Base-by-base conservation (phyloP, 2,888 invertebrate genomes). In the Xestia sexstrigata region DNA sequence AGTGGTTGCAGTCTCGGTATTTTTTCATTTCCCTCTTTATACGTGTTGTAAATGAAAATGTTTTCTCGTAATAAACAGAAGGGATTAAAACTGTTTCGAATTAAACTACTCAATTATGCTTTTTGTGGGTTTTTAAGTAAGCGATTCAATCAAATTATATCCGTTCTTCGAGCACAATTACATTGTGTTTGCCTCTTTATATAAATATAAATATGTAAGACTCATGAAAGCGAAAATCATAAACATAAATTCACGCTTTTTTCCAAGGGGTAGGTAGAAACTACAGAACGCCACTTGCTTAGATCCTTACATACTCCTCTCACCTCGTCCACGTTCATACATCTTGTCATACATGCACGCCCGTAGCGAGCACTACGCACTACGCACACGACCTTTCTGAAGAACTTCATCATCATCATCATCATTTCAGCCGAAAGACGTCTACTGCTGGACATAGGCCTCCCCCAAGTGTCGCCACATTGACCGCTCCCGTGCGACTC, bases 1-100 rank as follows among this genome's bases (percentile, higher is more conserved):
- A 81, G 13, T 66, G 47, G n/a, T 35, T 52, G 62, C 58, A 73
- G 47, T 5, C 62, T 52, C 26, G 42, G 35, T 30, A 62, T 62
- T 79, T 70, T 62, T 84, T 79, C 47, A 73, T 73, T 81, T 67
- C 15, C 52, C n/a, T 20, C 30, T 55, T 30, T 68, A 15, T 9
- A 13, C 49, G 8, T 35, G 39, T 45, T 35, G 26, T 13, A 39
- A 45, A 45, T 4, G 5, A 67, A 74, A 58, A 42, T 6, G 13
- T 15, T 30, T 47, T 70, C 26, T 39, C 0, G 11, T 30, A 42
- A 52, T n/a, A 8, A 6, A 8, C 1, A 4, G 1, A 30, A 42
- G 13, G 5, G 3, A 58, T 58, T 58, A 6, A 23, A 35, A 39
- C 23, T 35, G 9, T 62, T 62, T 20, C 35, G 11, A 35, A 20